Base-by-base conservation (phyloP, 2,797 vertebrate species). In the Pagetopsis macropterus region DNA sequence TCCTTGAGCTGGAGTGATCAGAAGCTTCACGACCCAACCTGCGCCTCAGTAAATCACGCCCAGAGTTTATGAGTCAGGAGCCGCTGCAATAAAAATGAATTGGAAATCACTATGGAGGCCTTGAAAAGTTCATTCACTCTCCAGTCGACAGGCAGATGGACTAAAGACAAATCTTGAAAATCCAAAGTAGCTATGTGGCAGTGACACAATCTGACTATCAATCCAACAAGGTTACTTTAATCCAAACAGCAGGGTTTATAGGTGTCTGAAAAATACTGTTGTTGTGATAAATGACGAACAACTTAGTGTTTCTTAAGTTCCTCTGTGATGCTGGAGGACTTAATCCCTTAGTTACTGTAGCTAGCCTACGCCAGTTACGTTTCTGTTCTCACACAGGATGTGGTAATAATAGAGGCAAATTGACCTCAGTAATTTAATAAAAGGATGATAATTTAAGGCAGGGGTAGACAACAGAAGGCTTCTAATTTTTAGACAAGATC, bases 11-110 rank as follows among this genome's bases (percentile, higher is more conserved):
- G 57, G 19, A 65, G 10, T 58, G 60, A 85, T 72, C 43, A 7
- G 56, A 17, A 73, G 67, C 64, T 62, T 78, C 51, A 72, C 23
- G 23, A 54, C 55, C 45, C 59, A 46, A 75, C 75, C 40, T 46
- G 62, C 61, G 70, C 75, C 65, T 75, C 58, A 16, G 67, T 84
- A 90, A 85, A 89, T 88, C 85, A 80, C 76, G 82, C 63, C 68
- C 65, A 73, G 76, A 73, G 72, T 75, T 76, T 73, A 72, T 64
- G 79, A 89, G 50, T 86, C 82, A 78, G 75, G 73, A 72, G 72
- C 48, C 27, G 4, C 41, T 51, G 70, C 76, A 79, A 79, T 79
- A 74, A 84, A 85, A 81, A 77, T 62, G 67, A 80, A 83, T 72
- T 61, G 70, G 69, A 90, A 90, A 88, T 84, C 73, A 73, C 74